Evolutionary conservation across 1,140 invertebrate species (phyloP).

Genomic region (Chymomyza costata): DNA sequence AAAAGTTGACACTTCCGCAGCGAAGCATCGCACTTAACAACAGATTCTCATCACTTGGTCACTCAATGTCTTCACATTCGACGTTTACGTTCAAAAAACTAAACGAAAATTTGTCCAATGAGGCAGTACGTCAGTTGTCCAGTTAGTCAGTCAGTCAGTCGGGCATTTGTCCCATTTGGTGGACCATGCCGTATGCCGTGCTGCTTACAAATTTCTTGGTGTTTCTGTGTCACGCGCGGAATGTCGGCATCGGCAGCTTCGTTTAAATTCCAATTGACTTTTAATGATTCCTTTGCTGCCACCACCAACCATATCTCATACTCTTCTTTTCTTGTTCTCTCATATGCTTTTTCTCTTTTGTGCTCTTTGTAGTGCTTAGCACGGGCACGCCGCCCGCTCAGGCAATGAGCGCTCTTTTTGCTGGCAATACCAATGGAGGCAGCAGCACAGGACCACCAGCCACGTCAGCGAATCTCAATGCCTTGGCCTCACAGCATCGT

Average conservation of each 20-base stretch:
- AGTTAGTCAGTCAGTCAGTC: background rate
- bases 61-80: slow-evolving; percentile 15
- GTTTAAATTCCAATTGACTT: slow-evolving; percentile 72
- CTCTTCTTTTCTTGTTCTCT: slow-evolving; percentile 5
- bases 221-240: slow-evolving; percentile 69
- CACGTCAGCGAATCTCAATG: slow-evolving; percentile 79
- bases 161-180: background rate
- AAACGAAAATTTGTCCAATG: slow-evolving; percentile 62
- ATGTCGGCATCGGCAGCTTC: slow-evolving; percentile 69
- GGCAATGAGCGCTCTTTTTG: slow-evolving; percentile 58
- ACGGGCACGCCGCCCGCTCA: slow-evolving; percentile 75
- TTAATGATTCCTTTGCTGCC: slow-evolving; percentile 50
- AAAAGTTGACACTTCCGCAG: slow-evolving; percentile 71
- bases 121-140: background rate
- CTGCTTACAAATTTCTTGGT: slow-evolving; percentile 72
- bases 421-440: slow-evolving; percentile 59
- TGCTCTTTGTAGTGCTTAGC: slow-evolving; percentile 68
- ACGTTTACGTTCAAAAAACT: slow-evolving; percentile 64
- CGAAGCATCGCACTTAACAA: slow-evolving; percentile 4
- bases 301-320: background rate
- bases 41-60: slow-evolving; percentile 3
- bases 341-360: background rate
- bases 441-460: slow-evolving; percentile 73
- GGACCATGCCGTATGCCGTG: slow-evolving; percentile 1
- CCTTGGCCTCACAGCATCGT: slow-evolving; percentile 82